These are phyloP conservation scores for Sitta carolinensis DNA, from an alignment of 2,797 vertebrate genomes.

Conservation along the genomic window DNA sequence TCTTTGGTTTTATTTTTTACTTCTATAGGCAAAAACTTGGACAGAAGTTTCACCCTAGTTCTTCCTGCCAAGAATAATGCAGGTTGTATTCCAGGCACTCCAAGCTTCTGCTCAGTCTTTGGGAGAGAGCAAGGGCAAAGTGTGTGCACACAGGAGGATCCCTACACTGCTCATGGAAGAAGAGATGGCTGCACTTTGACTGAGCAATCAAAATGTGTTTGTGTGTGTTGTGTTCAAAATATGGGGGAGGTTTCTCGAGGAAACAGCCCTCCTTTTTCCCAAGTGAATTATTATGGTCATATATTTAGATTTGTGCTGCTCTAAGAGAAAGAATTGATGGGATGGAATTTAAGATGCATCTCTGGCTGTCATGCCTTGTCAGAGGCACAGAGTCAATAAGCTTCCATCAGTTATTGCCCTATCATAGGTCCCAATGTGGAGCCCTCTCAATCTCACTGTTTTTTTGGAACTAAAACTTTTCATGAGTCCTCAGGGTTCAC, in stretches of 20 bases:
- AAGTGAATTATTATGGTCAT: not conserved
- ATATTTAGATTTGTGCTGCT: not conserved
- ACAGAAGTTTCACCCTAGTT: not conserved
- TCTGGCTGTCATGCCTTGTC: not conserved
- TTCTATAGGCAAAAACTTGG: not conserved
- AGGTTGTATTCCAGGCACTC: not conserved
- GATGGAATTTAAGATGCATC: not conserved
- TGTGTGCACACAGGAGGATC: not conserved
- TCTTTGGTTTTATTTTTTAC: not conserved
- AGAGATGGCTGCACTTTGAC: not conserved
- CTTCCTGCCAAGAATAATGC: not conserved
- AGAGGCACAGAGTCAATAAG: not conserved
- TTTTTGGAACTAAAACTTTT: not conserved
- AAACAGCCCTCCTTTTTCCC: not conserved
- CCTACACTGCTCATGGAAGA: rapidly evolving
- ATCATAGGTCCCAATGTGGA: not conserved
- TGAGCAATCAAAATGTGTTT: not conserved
- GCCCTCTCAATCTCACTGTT: not conserved
- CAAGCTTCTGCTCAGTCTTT: not conserved
- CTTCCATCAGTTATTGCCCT: not conserved
- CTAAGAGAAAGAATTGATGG: not conserved
- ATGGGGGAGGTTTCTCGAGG: not conserved
- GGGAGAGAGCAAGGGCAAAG: not conserved
- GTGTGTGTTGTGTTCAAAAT: not conserved
- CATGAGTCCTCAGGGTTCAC: not conserved